Evolutionary conservation across 2,797 vertebrate species (phyloP).

Genomic region (Crenichthys baileyi): DNA sequence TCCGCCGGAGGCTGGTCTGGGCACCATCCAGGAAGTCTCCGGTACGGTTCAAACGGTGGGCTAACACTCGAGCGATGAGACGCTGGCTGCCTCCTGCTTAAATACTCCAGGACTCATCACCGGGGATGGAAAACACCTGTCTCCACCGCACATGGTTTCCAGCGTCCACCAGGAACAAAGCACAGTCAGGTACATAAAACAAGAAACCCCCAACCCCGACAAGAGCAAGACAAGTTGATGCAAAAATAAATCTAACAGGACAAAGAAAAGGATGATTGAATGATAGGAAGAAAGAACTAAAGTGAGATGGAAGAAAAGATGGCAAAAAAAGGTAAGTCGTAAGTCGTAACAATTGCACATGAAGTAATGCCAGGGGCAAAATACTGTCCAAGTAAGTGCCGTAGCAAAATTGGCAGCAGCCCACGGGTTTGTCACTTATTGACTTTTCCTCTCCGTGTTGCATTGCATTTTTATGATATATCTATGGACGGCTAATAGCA

Average conservation of each 20-base stretch:
- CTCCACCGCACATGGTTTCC: no score
- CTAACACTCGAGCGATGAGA: no score
- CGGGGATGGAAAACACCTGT: no score
- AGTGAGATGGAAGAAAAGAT: constrained; percentile 14
- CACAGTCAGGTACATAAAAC: no score
- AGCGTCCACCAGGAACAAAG: no score
- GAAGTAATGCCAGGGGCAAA: constrained; percentile 44
- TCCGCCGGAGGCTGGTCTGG: no score
- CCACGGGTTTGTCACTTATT: constrained; percentile 71
- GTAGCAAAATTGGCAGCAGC: constrained; percentile 49
- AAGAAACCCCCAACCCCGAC: no score
- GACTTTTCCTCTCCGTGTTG: constrained; percentile 72
- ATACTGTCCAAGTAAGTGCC: constrained; percentile 47
- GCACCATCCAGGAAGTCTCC: no score
- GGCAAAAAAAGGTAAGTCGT: constrained; percentile 24
- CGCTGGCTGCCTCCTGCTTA: no score
- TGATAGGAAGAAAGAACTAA: constrained; percentile 13
- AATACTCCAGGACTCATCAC: no score
- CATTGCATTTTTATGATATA: constrained; percentile 75
- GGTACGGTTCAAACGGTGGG: no score
- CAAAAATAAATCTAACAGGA: constrained; percentile 3
- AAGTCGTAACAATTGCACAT: constrained; percentile 41
- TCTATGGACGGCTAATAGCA: constrained; percentile 72
- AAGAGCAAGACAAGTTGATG: constrained; percentile 10
- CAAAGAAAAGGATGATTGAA: constrained; percentile 9